Evolutionary conservation across 1,140 invertebrate species (phyloP), one percentile per base, ranked within the genome.

Genomic region (Antheraea pernyi): DNA sequence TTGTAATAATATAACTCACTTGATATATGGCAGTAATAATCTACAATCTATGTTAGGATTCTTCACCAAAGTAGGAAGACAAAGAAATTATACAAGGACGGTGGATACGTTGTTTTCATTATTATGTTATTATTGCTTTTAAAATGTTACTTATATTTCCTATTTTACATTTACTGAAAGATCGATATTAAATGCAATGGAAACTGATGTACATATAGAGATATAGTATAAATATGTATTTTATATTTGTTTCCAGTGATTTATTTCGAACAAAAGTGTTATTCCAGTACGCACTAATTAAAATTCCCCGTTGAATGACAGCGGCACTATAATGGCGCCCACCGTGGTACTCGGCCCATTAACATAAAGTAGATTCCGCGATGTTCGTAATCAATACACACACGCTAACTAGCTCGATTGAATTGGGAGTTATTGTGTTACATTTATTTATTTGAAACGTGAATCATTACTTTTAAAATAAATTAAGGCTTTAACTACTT

Each of bases 261-360:
- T 53, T 53, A 53, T 53, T 53, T 53, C 6, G 11, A 53, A 53
- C 13, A 53, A 53, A 53, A 53, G 10, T 53, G 46, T 53, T 53
- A 53, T 53, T 53, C 60, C 19, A 61, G 19, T 36, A 19, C 19
- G 36, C 36, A 19, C 19, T 30, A 61, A 53, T 53, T 53, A 53
- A 53, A 53, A 53, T 53, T 53, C 46, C 46, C 59, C 42, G 69
- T 70, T 64, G 68, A 62, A 69, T 37, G 61, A 30, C 61, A 37
- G 61, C 11, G 58, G 1, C 46, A 62, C 61, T 39, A 53, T 72
- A 72, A 68, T 72, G 70, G 67, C 62, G 62, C 70, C 70, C 70
- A 68, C 59, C 70, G 63, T 59, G 67, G 66, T 63, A 16, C 59
- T 22, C 59, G 62, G 11, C 16, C 46, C 46, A 53, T 53, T 53